These are phyloP conservation scores for Lepisosteus oculatus DNA, from an alignment of 2,113 vertebrate species.

Conservation along the genomic window DNA sequence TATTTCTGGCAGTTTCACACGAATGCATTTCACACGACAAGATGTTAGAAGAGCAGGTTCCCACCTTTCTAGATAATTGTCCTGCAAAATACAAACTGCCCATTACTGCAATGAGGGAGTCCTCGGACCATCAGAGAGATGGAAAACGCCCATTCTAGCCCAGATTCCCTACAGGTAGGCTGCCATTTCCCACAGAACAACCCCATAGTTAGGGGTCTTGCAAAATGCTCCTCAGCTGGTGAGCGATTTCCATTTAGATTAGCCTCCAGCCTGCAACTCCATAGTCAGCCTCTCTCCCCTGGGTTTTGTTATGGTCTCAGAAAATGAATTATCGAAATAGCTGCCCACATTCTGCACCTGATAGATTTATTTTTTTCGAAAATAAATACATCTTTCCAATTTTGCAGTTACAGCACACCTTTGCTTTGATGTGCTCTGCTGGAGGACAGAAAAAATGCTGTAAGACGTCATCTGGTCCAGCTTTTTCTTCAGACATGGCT, in stretches of 20 bases:
- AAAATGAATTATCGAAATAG: conserved; percentile 1
- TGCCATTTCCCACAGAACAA: conserved; percentile 13
- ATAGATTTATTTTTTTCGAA: neutral
- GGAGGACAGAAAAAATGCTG: too few species aligned
- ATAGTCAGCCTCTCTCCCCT: conserved; percentile 21
- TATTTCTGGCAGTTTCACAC: too few species aligned
- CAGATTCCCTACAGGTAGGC: conserved; percentile 33
- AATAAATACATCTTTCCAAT: too few species aligned
- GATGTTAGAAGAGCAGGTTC: conserved; percentile 4
- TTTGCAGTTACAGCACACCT: too few species aligned
- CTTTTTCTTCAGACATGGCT: too few species aligned
- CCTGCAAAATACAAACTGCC: conserved; percentile 16
- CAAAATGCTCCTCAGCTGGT: conserved; percentile 38
- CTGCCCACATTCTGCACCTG: conserved; percentile 3
- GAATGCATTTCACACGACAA: too few species aligned
- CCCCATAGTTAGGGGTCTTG: conserved; percentile 18
- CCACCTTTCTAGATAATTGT: conserved; percentile 25
- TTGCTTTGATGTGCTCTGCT: too few species aligned
- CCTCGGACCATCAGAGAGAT: conserved; percentile 40
- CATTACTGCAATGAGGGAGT: conserved; percentile 23
- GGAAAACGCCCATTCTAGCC: conserved; percentile 28
- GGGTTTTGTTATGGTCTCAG: conserved; percentile 2
- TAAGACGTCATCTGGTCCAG: too few species aligned
- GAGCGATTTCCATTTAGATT: conserved; percentile 65
- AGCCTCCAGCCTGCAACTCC: conserved; percentile 26